phyloP scores from a whole-genome alignment of 1,140 invertebrate genomes.

The Campoletis sonorensis region DNA sequence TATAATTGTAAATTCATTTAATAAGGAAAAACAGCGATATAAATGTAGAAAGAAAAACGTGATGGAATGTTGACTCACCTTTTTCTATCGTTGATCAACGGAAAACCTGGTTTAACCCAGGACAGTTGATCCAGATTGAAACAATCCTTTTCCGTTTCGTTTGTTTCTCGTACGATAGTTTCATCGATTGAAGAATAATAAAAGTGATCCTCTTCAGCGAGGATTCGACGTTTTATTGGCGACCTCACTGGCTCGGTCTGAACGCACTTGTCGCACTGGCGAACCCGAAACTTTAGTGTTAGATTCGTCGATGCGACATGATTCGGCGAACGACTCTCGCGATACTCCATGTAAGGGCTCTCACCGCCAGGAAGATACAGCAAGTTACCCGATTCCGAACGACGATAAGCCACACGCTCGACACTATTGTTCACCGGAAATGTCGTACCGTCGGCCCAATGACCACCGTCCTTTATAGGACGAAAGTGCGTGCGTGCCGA shows the following conservation, averaged over 20 bases:
- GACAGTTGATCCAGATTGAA: slow-evolving; percentile 64
- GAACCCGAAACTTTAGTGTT: slow-evolving; percentile 77
- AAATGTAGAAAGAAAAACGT: not conserved
- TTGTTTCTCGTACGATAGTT: slow-evolving; percentile 57
- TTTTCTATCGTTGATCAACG: slow-evolving; percentile 73
- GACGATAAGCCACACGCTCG: slow-evolving; percentile 77
- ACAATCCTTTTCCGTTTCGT: slow-evolving; percentile 63
- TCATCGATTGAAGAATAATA: slow-evolving; percentile 65
- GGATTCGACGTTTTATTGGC: slow-evolving; percentile 70
- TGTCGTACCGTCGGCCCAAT: slow-evolving; percentile 81
- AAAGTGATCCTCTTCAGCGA: slow-evolving; percentile 69
- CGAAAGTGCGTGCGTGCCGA: slow-evolving; percentile 86
- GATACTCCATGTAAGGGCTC: slow-evolving; percentile 79
- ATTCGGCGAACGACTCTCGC: slow-evolving; percentile 62
- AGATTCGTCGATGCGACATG: slow-evolving; percentile 67
- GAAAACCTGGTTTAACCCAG: slow-evolving; percentile 64
- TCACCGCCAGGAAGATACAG: slow-evolving; percentile 73
- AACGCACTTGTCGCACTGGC: slow-evolving; percentile 78
- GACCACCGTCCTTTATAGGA: slow-evolving; percentile 81
- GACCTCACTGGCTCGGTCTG: slow-evolving; percentile 77
- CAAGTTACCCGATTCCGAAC: slow-evolving; percentile 72
- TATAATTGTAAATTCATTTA: slow-evolving; percentile 44
- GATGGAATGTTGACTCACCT: slow-evolving; percentile 59
- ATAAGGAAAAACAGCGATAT: slow-evolving; percentile 21
- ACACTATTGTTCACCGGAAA: slow-evolving; percentile 82